Percentiles rank a stretch among this genome's conserved stretches.
Conservation (phyloP, 64 coral and sea anemone species). For the Trachythela sp. region DNA sequence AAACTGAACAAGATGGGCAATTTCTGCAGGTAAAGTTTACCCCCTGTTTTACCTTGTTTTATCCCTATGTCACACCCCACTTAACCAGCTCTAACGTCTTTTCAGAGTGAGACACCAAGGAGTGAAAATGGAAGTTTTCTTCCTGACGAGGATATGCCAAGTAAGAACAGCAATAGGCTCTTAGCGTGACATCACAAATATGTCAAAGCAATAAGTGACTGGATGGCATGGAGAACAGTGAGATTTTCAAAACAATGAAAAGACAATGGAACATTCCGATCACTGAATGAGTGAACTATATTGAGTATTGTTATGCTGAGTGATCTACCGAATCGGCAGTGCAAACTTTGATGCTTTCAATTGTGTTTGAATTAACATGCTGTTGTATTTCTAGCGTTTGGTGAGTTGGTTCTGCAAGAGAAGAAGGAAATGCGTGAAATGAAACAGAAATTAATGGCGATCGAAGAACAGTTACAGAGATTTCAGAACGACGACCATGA, state of each 20-base stretch:
- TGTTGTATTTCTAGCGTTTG: conserved; percentile 40
- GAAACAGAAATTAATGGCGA: conserved; percentile 50
- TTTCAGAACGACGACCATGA: conserved; percentile 37
- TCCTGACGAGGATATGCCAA: background rate
- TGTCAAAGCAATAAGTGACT: too few relatives aligned
- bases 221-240: too few relatives aligned
- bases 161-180: background rate
- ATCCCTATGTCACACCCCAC: background rate
- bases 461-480: conserved; percentile 52
- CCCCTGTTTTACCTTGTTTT: background rate
- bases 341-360: background rate
- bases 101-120: background rate
- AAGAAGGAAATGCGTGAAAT: conserved; percentile 61
- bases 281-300: background rate
- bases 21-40: background rate
- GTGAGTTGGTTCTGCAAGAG: conserved; percentile 62
- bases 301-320: too few relatives aligned
- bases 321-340: too few relatives aligned
- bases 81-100: background rate
- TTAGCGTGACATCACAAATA: too few relatives aligned
- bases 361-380: background rate
- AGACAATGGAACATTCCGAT: too few relatives aligned
- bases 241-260: too few relatives aligned
- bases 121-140: background rate
- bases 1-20: background rate